Conservation (phyloP, 2,113 vertebrate species). For the Phocoena sinus region DNA sequence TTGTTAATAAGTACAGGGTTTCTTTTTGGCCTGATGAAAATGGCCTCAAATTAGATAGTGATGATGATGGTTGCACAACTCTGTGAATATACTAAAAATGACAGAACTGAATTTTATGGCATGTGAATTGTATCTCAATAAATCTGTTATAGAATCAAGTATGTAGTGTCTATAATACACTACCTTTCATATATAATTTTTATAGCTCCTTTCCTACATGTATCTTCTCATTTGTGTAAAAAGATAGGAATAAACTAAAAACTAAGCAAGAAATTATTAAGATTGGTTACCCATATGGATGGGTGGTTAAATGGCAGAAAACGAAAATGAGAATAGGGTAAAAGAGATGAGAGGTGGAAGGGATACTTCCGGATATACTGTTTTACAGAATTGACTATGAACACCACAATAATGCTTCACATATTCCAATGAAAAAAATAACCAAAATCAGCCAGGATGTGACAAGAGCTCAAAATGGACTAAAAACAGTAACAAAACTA, state of each 20-base stretch:
- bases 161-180: not conserved
- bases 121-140: not conserved
- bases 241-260: not conserved
- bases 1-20: not conserved
- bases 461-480: not conserved
- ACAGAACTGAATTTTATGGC: not conserved
- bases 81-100: not conserved
- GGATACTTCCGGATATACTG: not conserved
- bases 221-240: not conserved
- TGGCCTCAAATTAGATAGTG: not conserved
- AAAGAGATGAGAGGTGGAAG: not conserved
- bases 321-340: not conserved
- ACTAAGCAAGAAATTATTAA: not conserved
- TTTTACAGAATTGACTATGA: not conserved
- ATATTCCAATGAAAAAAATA: not conserved
- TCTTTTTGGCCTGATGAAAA: not conserved
- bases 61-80: not conserved
- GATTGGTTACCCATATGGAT: not conserved
- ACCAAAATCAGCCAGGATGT: not conserved
- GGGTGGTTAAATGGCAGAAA: not conserved
- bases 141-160: not conserved
- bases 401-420: not conserved
- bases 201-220: not conserved
- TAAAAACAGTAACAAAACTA: constrained; percentile 3
- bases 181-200: not conserved